phyloP scores from a whole-genome alignment of 2,888 invertebrate species.

The Pristionchus mayeri region DNA sequence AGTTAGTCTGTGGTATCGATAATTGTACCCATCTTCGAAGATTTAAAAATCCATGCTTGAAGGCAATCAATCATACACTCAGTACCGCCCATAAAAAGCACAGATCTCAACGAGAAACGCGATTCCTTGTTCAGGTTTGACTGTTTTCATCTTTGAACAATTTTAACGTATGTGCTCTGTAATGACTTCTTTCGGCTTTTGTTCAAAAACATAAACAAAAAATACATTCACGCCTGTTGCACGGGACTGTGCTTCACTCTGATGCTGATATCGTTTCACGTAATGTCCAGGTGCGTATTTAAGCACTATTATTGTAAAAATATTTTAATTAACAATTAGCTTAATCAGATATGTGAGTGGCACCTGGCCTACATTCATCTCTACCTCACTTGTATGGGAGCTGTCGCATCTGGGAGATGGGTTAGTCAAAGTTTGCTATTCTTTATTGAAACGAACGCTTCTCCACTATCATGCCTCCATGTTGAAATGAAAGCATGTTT shows the following conservation, averaged over 20 bases:
- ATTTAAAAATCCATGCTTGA: background rate
- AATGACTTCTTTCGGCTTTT: too few species aligned
- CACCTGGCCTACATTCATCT: constrained; percentile 3
- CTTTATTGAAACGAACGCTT: too few species aligned
- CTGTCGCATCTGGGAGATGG: constrained; percentile 32
- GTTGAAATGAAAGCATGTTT: too few species aligned
- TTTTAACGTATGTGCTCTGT: too few species aligned
- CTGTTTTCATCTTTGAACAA: too few species aligned
- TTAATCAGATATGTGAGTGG: constrained; percentile 7
- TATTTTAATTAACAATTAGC: too few species aligned
- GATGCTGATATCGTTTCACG: constrained; percentile 19
- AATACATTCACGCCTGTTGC: constrained; percentile 41
- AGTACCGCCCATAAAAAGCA: background rate
- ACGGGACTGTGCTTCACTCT: constrained; percentile 19
- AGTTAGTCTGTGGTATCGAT: background rate
- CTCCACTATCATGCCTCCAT: too few species aligned
- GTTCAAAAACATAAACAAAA: too few species aligned
- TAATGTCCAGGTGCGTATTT: constrained; percentile 18
- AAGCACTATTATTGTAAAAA: too few species aligned
- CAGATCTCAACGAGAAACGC: constrained; percentile 3
- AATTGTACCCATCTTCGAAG: background rate
- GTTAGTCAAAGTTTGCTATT: background rate
- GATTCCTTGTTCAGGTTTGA: constrained; percentile 19
- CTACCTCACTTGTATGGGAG: constrained; percentile 44
- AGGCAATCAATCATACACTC: background rate